A percentile compares a stretch with the other conserved stretches of the same genome.
These are phyloP conservation scores for Cottus gobio DNA, from an alignment of 2,113 vertebrate species.

Conservation along the genomic window DNA sequence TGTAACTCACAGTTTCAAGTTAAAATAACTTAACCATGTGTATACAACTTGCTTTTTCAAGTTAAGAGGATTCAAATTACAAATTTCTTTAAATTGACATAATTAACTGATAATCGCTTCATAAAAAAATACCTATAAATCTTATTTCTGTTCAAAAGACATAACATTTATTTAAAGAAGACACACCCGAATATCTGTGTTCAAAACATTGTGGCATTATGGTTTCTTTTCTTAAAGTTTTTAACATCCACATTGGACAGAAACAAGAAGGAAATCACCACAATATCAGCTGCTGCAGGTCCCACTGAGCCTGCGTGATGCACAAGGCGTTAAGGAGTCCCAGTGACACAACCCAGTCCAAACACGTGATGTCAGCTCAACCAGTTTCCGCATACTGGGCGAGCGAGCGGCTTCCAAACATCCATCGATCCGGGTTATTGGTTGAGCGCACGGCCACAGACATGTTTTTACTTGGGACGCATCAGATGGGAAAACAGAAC, in stretches of 20 bases:
- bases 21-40: too few relatives aligned
- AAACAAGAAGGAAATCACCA: not conserved
- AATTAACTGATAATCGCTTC: too few relatives aligned
- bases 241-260: not conserved
- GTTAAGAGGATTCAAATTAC: too few relatives aligned
- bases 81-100: too few relatives aligned
- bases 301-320: not conserved
- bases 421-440: slow-evolving; percentile 32
- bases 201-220: not conserved
- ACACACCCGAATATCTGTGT: too few relatives aligned
- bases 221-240: not conserved
- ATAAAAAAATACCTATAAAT: too few relatives aligned
- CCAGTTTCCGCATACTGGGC: not conserved
- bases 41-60: too few relatives aligned
- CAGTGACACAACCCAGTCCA: not conserved
- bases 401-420: not conserved
- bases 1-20: too few relatives aligned
- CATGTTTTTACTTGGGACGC: slow-evolving; percentile 55
- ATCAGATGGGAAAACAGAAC: slow-evolving; percentile 61
- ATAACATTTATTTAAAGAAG: too few relatives aligned
- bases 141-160: too few relatives aligned
- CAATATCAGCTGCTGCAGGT: not conserved
- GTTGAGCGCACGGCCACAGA: slow-evolving; percentile 30
- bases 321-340: not conserved
- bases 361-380: slow-evolving; percentile 24